Evolutionary conservation across 2,113 vertebrate genomes (phyloP).

Genomic region (Triplophysa dalaica): DNA sequence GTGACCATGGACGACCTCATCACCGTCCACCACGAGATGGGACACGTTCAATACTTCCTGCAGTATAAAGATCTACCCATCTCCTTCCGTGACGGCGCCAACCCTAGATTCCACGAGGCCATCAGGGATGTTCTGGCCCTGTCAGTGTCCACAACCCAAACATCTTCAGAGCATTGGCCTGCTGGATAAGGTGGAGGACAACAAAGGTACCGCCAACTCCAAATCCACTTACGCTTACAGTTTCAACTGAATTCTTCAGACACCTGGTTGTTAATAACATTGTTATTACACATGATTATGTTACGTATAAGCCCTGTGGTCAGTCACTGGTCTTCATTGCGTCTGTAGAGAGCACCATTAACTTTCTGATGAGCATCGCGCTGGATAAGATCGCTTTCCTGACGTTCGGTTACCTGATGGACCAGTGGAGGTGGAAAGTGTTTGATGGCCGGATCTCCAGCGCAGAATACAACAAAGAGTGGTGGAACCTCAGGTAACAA

Average conservation of each 20-base stretch:
- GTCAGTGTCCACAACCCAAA: constrained; percentile 91
- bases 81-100: constrained; percentile 89
- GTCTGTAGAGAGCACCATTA: constrained; percentile 88
- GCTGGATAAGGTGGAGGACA: constrained; percentile 79
- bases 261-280: not conserved
- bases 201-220: constrained; percentile 65
- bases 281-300: not conserved
- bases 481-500: constrained; percentile 96
- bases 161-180: constrained; percentile 89
- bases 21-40: constrained; percentile 95
- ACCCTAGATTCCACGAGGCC: constrained; percentile 96
- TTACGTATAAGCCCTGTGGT: not conserved
- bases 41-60: constrained; percentile 96
- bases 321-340: constrained; percentile 1
- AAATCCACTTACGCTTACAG: constrained; percentile 15
- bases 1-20: constrained; percentile 97
- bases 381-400: constrained; percentile 96
- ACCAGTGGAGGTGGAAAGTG: constrained; percentile 98
- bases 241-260: too few species aligned
- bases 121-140: constrained; percentile 92
- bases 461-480: constrained; percentile 91
- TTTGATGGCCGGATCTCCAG: constrained; percentile 88
- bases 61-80: constrained; percentile 91
- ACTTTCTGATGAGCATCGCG: constrained; percentile 96
- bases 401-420: constrained; percentile 93